A percentile compares a stretch with the other conserved stretches of the same genome.
phyloP scores from a whole-genome alignment of 92 coral and sea anemone species.

The Blastomussa wellsi region DNA sequence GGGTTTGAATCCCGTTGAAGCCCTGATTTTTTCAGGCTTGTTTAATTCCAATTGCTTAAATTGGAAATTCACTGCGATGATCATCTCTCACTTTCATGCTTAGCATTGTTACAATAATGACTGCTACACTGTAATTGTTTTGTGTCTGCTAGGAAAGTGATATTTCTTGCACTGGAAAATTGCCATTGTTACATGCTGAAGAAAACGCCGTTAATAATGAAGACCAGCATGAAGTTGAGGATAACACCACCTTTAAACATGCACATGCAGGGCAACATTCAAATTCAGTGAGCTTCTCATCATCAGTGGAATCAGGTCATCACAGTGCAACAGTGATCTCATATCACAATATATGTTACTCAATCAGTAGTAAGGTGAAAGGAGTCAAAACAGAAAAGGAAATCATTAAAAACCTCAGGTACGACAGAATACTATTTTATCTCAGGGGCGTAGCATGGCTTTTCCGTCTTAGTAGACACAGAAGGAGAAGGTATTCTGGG shows the following conservation, averaged over 20 bases:
- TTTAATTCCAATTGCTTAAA: no score
- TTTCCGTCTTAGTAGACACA: no score
- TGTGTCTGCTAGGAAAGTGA: neutral
- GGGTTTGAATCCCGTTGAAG: no score
- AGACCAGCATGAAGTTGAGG: neutral
- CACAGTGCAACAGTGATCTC: conserved; percentile 61
- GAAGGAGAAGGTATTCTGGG: no score
- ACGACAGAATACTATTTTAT: neutral
- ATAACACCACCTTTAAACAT: neutral
- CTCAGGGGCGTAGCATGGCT: no score
- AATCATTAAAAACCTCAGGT: conserved; percentile 77
- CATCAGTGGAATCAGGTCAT: conserved; percentile 13
- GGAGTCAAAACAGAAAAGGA: conserved; percentile 59
- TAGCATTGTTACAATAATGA: neutral
- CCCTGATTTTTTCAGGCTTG: no score
- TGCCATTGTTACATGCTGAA: conserved; percentile 23
- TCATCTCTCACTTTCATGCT: no score
- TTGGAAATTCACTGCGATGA: no score
- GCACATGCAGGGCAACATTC: neutral
- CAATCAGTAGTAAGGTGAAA: conserved; percentile 64
- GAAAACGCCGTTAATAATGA: neutral
- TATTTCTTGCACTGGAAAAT: conserved; percentile 19
- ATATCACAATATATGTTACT: conserved; percentile 74
- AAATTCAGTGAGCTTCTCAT: conserved; percentile 9
- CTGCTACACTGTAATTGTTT: neutral